phyloP scores from a whole-genome alignment of 2,888 invertebrate genomes.

The Mantis religiosa region DNA sequence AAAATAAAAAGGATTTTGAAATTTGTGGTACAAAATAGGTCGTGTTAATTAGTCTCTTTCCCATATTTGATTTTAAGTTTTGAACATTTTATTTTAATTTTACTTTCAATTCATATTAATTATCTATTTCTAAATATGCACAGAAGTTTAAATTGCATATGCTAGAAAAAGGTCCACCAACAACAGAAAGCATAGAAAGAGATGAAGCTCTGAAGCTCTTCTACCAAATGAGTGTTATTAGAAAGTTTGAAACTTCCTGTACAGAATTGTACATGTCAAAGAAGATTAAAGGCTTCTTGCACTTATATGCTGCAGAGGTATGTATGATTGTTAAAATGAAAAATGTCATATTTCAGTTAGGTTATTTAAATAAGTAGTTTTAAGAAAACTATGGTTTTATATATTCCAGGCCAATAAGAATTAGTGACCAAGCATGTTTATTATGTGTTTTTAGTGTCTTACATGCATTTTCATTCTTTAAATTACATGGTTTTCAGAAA shows the following conservation, averaged over 20 bases:
- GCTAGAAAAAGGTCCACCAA: not conserved
- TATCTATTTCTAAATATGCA: not conserved
- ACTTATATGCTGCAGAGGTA: constrained; percentile 93
- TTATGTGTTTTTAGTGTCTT: too few species aligned
- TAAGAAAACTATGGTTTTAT: too few species aligned
- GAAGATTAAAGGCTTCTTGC: constrained; percentile 93
- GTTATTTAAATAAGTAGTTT: too few species aligned
- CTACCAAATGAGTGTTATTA: not conserved
- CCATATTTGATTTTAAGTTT: too few species aligned
- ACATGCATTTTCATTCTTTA: too few species aligned
- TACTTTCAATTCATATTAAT: not conserved
- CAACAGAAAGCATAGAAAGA: not conserved
- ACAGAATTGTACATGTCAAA: constrained; percentile 97
- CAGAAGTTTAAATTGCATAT: not conserved
- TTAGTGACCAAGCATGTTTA: too few species aligned
- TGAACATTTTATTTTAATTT: not conserved
- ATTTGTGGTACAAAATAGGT: too few species aligned
- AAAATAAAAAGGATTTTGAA: too few species aligned
- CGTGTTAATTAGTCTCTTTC: too few species aligned
- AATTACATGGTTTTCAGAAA: too few species aligned
- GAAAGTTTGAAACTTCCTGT: constrained; percentile 84
- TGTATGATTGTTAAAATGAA: constrained; percentile 34
- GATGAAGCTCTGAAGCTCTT: not conserved
- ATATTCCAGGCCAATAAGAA: too few species aligned
- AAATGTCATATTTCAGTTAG: too few species aligned